These are phyloP conservation scores for Marmota flaviventris DNA, from an alignment of 2,113 vertebrate genomes.

Conservation along the genomic window DNA sequence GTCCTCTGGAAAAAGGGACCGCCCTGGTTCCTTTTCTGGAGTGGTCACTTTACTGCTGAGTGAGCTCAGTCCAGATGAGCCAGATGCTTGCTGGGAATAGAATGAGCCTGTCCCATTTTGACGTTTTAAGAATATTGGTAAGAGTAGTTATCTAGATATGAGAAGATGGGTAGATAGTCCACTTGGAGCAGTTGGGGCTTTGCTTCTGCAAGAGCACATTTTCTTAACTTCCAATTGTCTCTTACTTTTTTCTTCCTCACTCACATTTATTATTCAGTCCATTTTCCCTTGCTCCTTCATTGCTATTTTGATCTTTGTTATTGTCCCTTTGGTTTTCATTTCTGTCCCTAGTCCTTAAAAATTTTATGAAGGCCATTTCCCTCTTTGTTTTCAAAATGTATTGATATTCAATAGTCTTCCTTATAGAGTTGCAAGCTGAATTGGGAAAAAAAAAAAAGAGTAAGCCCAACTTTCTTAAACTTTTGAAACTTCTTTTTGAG, in stretches of 20 bases:
- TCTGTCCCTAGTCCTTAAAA: constrained; percentile 52
- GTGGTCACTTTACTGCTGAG: not conserved
- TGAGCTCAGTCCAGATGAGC: not conserved
- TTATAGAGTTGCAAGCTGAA: constrained; percentile 44
- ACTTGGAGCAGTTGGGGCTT: not conserved
- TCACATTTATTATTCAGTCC: not conserved
- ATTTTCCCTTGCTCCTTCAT: not conserved
- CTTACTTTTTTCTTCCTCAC: too few species aligned
- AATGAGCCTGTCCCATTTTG: not conserved
- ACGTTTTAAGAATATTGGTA: not conserved
- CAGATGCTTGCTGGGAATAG: not conserved
- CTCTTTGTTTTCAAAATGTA: constrained; percentile 53
- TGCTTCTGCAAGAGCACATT: not conserved
- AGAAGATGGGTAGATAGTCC: not conserved
- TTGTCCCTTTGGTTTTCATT: constrained; percentile 47
- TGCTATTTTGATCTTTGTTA: constrained; percentile 52
- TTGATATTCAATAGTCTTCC: constrained; percentile 51
- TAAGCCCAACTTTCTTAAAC: constrained; percentile 58
- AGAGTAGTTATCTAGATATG: not conserved
- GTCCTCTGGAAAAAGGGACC: not conserved
- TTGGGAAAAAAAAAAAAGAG: constrained; percentile 43
- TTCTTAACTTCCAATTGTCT: not conserved
- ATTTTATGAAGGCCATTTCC: constrained; percentile 67
- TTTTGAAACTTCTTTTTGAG: constrained; percentile 66
- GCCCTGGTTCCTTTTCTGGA: not conserved